Evolutionary conservation across 2,113 vertebrate genomes (phyloP).

Genomic region (Pelecanoides urinatrix): DNA sequence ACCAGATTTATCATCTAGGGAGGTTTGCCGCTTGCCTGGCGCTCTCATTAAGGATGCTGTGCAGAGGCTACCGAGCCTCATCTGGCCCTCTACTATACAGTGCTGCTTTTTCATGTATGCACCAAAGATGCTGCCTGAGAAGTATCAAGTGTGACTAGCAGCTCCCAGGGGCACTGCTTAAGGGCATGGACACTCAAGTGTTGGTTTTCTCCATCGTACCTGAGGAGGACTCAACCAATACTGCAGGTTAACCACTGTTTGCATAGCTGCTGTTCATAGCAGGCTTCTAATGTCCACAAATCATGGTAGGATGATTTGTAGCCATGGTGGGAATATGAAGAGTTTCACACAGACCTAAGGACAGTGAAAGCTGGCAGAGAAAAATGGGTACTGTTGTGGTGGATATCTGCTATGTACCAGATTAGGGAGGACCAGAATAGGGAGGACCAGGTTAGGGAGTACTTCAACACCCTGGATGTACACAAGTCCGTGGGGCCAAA

Average conservation of each 20-base stretch:
- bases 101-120: not conserved
- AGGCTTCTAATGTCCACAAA: not conserved
- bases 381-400: not conserved
- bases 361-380: not conserved
- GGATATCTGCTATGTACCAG: not conserved
- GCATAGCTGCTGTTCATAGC: not conserved
- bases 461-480: not conserved
- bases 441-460: not conserved
- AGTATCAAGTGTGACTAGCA: not conserved
- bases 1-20: not conserved
- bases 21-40: not conserved
- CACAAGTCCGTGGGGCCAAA: not conserved
- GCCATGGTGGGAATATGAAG: not conserved
- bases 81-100: too few relatives aligned
- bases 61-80: not conserved
- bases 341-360: not conserved
- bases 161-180: not conserved
- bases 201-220: not conserved
- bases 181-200: rapidly evolving
- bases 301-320: too few relatives aligned
- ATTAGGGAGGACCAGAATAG: not conserved
- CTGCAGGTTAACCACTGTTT: rapidly evolving
- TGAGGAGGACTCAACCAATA: not conserved
- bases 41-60: rapidly evolving
- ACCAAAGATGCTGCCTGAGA: not conserved